phyloP scores from a whole-genome alignment of 2,113 vertebrate species.

The Synchiropus splendidus region DNA sequence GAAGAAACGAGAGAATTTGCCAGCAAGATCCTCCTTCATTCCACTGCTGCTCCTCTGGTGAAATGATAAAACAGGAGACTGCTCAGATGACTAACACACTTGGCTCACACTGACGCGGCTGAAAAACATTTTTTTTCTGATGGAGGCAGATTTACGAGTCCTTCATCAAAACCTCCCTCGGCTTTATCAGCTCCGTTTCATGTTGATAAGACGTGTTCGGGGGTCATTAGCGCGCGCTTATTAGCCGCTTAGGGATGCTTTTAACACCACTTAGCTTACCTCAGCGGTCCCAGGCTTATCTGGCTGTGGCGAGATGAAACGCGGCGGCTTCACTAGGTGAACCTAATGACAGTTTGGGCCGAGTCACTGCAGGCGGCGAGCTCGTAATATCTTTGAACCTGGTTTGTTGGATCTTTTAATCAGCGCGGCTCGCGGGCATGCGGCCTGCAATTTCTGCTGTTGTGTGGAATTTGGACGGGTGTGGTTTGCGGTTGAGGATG shows the following conservation, averaged over 20 bases:
- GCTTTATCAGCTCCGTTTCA: slow-evolving; percentile 20
- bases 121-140: slow-evolving; percentile 16
- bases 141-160: slow-evolving; percentile 32
- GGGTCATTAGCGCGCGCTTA: slow-evolving; percentile 60
- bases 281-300: slow-evolving; percentile 50
- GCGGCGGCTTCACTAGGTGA: slow-evolving; percentile 27
- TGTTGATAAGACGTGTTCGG: slow-evolving; percentile 51
- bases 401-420: slow-evolving; percentile 56
- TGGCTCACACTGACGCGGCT: neutral
- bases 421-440: slow-evolving; percentile 46
- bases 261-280: slow-evolving; percentile 53
- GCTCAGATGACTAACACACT: too few relatives aligned
- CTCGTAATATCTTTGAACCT: slow-evolving; percentile 57
- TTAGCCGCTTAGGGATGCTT: slow-evolving; percentile 53
- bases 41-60: too few relatives aligned
- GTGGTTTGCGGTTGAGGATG: slow-evolving; percentile 42
- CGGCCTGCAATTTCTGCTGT: slow-evolving; percentile 59
- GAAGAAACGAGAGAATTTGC: too few relatives aligned
- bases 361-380: slow-evolving; percentile 46
- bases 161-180: neutral
- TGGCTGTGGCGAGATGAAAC: slow-evolving; percentile 45
- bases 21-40: too few relatives aligned
- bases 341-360: slow-evolving; percentile 54
- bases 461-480: slow-evolving; percentile 48
- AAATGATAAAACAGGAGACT: too few relatives aligned